Evolutionary conservation across 2,888 invertebrate genomes (phyloP).

Genomic region (Athetis lepigone): DNA sequence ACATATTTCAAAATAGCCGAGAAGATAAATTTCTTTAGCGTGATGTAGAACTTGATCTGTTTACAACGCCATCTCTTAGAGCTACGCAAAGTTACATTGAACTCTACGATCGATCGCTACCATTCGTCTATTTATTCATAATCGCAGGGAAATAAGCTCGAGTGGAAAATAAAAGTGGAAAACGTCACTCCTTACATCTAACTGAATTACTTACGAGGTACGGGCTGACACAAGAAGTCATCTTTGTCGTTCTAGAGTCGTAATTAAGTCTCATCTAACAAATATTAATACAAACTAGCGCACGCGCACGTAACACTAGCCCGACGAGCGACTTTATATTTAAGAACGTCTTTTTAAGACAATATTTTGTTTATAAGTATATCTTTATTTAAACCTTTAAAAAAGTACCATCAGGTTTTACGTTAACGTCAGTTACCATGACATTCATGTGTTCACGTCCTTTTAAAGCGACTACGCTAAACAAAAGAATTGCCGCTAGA

Average conservation of each 20-base stretch:
- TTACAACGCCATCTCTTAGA: constrained; percentile 34
- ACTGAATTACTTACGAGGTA: constrained; percentile 68
- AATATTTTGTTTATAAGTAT: constrained; percentile 74
- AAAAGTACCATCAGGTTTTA: constrained; percentile 78
- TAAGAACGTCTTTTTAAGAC: constrained; percentile 83
- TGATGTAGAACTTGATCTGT: constrained; percentile 45
- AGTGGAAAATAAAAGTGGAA: constrained; percentile 70
- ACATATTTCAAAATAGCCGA: constrained; percentile 52
- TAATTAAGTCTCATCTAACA: constrained; percentile 79
- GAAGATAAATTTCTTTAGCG: constrained; percentile 52
- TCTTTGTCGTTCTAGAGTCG: constrained; percentile 80
- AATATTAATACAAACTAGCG: constrained; percentile 73
- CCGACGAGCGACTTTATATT: constrained; percentile 74
- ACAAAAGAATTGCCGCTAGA: constrained; percentile 74
- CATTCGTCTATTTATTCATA: constrained; percentile 43
- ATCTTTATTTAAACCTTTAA: constrained; percentile 76
- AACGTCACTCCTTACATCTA: constrained; percentile 66
- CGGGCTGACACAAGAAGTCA: constrained; percentile 70
- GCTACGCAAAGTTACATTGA: constrained; percentile 1
- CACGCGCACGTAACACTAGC: constrained; percentile 75
- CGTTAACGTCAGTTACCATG: constrained; percentile 68
- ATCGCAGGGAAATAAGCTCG: constrained; percentile 72
- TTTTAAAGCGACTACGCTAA: constrained; percentile 78
- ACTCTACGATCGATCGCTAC: constrained; percentile 46
- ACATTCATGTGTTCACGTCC: constrained; percentile 77